Evolutionary conservation across 2,888 invertebrate genomes (phyloP).

Genomic region (Maniola hyperantus): DNA sequence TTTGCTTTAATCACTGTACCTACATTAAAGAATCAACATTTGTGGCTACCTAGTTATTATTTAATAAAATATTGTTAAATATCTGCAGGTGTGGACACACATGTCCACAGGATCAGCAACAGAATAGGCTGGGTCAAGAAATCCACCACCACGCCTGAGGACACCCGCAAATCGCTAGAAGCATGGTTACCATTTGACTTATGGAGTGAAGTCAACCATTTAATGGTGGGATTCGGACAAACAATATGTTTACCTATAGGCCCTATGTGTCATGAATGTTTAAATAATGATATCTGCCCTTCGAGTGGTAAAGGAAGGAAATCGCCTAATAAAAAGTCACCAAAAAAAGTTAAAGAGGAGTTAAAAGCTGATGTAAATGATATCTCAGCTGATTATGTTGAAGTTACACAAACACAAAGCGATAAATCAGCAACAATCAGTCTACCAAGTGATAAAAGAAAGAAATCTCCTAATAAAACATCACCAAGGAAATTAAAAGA

Average conservation of each 20-base stretch:
- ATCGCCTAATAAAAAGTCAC: slow-evolving; percentile 56
- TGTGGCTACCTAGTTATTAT: too few species aligned
- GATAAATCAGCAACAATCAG: neutral
- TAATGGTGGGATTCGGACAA: slow-evolving; percentile 99
- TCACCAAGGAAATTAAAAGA: slow-evolving; percentile 1
- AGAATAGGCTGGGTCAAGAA: slow-evolving; percentile 93
- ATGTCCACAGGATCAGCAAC: slow-evolving; percentile 97
- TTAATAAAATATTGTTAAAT: too few species aligned
- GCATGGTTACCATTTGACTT: slow-evolving; percentile 92
- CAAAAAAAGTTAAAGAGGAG: slow-evolving; percentile 40
- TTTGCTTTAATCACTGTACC: too few species aligned
- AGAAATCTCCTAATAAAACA: slow-evolving; percentile 1
- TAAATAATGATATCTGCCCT: slow-evolving; percentile 93
- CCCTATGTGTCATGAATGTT: slow-evolving; percentile 92
- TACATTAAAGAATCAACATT: too few species aligned
- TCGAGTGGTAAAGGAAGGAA: slow-evolving; percentile 72
- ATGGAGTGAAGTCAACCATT: slow-evolving; percentile 94
- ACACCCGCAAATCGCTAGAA: slow-evolving; percentile 92
- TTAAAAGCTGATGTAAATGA: slow-evolving; percentile 40
- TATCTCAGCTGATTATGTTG: slow-evolving; percentile 26
- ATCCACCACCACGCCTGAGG: slow-evolving; percentile 91
- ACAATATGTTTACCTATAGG: slow-evolving; percentile 92
- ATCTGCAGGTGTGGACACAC: slow-evolving; percentile 94
- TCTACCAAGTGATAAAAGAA: neutral
- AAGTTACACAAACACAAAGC: slow-evolving; percentile 22